These are phyloP conservation scores for Neoniphon sammara DNA, from an alignment of 2,797 vertebrate species.

Conservation along the genomic window DNA sequence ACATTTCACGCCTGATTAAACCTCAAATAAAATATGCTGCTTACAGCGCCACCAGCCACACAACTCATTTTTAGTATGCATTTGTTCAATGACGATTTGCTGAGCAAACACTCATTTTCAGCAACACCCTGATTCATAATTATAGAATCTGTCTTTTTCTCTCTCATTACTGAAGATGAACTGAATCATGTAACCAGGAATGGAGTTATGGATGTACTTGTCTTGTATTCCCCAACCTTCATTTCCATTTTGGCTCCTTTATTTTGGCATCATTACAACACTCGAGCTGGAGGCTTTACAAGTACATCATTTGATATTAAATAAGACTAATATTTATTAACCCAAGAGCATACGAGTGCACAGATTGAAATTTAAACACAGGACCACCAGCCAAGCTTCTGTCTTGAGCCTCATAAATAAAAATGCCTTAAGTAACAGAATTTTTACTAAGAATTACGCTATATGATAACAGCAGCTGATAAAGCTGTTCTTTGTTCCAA, in stretches of 20 bases:
- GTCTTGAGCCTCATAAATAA: neutral
- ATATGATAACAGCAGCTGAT: neutral
- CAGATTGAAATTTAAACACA: neutral
- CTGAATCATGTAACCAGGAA: neutral
- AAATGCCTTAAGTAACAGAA: neutral
- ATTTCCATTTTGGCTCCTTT: neutral
- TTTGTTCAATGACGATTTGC: neutral
- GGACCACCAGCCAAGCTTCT: neutral
- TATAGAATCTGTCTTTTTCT: neutral
- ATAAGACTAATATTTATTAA: neutral
- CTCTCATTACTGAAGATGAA: neutral
- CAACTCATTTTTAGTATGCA: neutral
- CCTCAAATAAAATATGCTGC: conserved; percentile 14
- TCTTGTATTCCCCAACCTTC: neutral
- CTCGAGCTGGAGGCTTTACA: neutral
- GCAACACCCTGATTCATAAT: neutral
- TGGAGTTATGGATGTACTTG: neutral
- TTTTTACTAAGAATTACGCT: neutral
- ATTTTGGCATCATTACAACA: neutral
- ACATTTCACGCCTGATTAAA: conserved; percentile 27
- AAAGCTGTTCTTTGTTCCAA: neutral
- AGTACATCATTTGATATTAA: neutral
- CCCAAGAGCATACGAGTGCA: neutral
- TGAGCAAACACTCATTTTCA: neutral
- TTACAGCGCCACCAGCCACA: conserved; percentile 1